A percentile compares a stretch with the other conserved stretches of the same genome.
These are phyloP conservation scores for Drosophila nigrodunni DNA, from an alignment of 1,140 invertebrate species.

Conservation along the genomic window DNA sequence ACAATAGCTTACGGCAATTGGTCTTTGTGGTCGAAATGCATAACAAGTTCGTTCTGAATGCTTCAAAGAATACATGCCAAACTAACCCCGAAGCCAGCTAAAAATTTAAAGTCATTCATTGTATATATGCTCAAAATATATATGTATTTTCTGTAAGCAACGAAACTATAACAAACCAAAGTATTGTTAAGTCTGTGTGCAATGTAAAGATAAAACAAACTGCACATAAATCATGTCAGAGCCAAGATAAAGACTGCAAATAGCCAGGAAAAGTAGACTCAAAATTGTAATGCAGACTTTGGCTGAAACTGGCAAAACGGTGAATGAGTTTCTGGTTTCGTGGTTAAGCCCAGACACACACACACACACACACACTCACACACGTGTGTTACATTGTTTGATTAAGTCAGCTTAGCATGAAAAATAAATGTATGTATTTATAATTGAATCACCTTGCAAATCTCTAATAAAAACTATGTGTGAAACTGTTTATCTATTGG, in stretches of 20 bases:
- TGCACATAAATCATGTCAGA: conserved; percentile 80
- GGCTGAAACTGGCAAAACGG: conserved; percentile 17
- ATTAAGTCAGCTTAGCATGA: conserved; percentile 43
- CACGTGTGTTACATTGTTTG: conserved; percentile 38
- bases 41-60: neutral
- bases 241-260: conserved; percentile 75
- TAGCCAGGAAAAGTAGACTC: conserved; percentile 40
- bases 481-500: conserved; percentile 17
- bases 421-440: conserved; percentile 18
- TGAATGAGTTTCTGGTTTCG: conserved; percentile 8
- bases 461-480: neutral
- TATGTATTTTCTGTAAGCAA: conserved; percentile 28
- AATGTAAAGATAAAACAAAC: conserved; percentile 71
- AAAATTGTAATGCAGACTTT: conserved; percentile 26
- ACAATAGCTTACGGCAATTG: conserved; percentile 11
- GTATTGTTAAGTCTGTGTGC: conserved; percentile 22
- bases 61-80: neutral
- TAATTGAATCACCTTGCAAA: conserved; percentile 63
- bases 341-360: conserved; percentile 17
- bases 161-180: conserved; percentile 12
- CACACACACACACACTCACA: neutral
- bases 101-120: conserved; percentile 63
- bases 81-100: conserved; percentile 5
- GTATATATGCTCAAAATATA: conserved; percentile 76
- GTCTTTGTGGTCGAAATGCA: conserved; percentile 5